These are phyloP conservation scores for Illadopsis cleaveri DNA, from an alignment of 2,113 vertebrate species.

Conservation along the genomic window DNA sequence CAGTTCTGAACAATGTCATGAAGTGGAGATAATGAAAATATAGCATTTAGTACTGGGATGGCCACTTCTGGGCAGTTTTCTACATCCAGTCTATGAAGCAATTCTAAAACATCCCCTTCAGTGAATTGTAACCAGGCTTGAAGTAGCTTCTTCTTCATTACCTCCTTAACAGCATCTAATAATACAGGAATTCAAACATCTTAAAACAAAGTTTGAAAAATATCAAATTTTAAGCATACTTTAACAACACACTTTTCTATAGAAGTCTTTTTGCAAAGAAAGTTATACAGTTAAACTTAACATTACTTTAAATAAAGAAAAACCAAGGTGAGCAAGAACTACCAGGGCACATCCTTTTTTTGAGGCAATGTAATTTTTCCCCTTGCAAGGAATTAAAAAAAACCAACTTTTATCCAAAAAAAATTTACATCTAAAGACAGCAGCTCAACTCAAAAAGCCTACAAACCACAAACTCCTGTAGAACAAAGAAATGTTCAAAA, in stretches of 20 bases:
- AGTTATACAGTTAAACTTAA: not conserved
- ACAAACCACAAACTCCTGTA: not conserved
- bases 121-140: slow-evolving; percentile 84
- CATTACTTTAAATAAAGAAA: not conserved
- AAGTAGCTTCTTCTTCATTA: slow-evolving; percentile 81
- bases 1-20: slow-evolving; percentile 76
- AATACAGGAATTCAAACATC: not conserved
- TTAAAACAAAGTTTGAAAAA: not conserved
- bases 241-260: not conserved
- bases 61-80: slow-evolving; percentile 91
- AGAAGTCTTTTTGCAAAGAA: not conserved
- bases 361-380: not conserved
- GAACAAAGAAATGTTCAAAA: not conserved
- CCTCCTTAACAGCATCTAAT: slow-evolving; percentile 85
- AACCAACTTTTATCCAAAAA: not conserved
- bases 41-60: slow-evolving; percentile 75
- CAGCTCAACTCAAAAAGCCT: not conserved
- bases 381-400: not conserved
- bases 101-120: slow-evolving; percentile 82
- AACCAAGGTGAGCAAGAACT: not conserved
- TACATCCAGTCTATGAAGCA: slow-evolving; percentile 92
- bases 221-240: not conserved
- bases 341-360: not conserved
- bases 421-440: not conserved
- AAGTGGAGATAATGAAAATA: slow-evolving; percentile 77